Base-by-base conservation (phyloP, 2,113 vertebrate species). In the Campylomormyrus numenius region DNA sequence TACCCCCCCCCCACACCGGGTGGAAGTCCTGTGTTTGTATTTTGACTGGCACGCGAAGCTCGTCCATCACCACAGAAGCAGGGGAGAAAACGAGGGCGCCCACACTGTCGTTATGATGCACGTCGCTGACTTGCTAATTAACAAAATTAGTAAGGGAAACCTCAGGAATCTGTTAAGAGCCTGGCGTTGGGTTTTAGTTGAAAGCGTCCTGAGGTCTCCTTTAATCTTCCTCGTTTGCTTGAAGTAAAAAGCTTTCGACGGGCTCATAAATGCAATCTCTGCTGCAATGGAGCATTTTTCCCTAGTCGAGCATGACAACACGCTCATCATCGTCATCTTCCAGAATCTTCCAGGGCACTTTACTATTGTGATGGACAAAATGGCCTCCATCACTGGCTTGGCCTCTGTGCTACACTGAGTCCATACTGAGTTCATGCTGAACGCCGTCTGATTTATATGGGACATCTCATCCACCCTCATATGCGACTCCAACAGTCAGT, bases 111-210 rank as follows among this genome's bases (percentile, higher is more conserved):
- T 48, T 53, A 86, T 24, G 48, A 46, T 24, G 83, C 83, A 85
- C 13, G 21, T 39, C 45, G 5, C 4, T 53, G 27, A n/a, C 83
- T 85, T 46, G 45, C 83, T 85, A 85, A 85, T 85, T 85, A 85
- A 11, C 45, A 39, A 56, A 87, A 87, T 87, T 87, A 31, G 48
- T 39, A 87, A 52, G 15, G 8, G 19, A 53, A 87, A 39, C 85
- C 50, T 17, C 85, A 87, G 85, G 50, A 87, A 87, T 87, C 5
- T 87, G 50, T 85, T 70, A 87, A 87, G n/a, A 56, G 48, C 50
- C 85, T 53, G 48, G 17, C 21, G 13, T 48, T 35, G 50, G 85
- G n/a, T 87, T 35, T 53, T 21, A 56, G 31, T 27, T 87, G 50
- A 87, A 87, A 31, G 50, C 31, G 31, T 87, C 27, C 50, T 10